Conservation (phyloP, 2,113 vertebrate species). For the Eudorcas thomsonii region DNA sequence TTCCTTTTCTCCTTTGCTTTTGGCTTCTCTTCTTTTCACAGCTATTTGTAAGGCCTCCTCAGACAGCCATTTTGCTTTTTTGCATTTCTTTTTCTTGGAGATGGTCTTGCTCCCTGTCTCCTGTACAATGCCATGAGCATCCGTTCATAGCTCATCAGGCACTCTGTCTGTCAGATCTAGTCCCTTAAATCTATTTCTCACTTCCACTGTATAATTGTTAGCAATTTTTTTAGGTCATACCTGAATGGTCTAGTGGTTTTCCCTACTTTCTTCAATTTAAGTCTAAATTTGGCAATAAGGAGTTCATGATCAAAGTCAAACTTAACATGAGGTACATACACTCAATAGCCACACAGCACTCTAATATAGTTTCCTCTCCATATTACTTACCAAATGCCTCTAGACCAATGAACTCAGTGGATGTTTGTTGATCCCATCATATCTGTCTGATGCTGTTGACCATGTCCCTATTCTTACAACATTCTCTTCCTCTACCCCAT, state of each 20-base stretch:
- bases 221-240: background rate
- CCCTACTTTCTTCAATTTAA: background rate
- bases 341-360: no score
- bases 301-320: background rate
- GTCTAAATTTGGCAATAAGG: background rate
- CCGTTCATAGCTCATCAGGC: background rate
- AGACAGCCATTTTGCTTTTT: background rate
- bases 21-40: background rate
- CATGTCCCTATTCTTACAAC: background rate
- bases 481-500: background rate
- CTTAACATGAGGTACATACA: background rate
- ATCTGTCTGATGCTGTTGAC: background rate
- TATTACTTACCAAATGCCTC: background rate
- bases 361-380: background rate
- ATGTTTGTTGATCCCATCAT: background rate
- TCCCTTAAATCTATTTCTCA: background rate
- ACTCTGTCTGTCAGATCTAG: background rate
- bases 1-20: background rate
- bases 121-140: background rate
- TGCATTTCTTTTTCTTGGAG: background rate
- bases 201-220: background rate
- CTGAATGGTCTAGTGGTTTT: background rate
- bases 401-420: background rate
- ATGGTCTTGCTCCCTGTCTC: background rate
- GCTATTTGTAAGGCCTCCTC: background rate